Evolutionary conservation across 2,797 vertebrate genomes (phyloP).

Genomic region (Microctenopoma lineatum): DNA sequence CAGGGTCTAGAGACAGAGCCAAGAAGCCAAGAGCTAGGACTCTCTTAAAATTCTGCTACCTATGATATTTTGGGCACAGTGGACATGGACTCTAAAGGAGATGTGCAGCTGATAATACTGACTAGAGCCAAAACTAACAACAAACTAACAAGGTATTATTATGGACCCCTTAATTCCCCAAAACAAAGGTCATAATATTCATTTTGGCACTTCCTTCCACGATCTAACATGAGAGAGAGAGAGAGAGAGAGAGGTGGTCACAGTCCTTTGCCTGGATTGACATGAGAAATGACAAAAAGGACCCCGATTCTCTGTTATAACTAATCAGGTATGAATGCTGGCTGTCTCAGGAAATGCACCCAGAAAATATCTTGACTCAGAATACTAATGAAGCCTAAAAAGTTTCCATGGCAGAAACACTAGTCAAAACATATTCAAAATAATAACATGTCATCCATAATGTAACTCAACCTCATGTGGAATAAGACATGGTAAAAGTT

Average conservation of each 20-base stretch:
- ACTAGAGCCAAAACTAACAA: neutral
- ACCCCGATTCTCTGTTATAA: too few relatives aligned
- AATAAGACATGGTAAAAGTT: slow-evolving; percentile 66
- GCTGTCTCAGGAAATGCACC: too few relatives aligned
- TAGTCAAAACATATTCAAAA: slow-evolving; percentile 37
- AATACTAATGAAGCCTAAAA: slow-evolving; percentile 28
- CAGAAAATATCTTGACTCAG: too few relatives aligned
- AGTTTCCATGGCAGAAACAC: slow-evolving; percentile 27
- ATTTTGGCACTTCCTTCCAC: too few relatives aligned
- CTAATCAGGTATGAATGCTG: too few relatives aligned
- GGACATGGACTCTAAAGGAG: neutral
- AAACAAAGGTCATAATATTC: neutral
- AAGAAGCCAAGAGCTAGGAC: too few relatives aligned
- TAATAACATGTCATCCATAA: slow-evolving; percentile 22
- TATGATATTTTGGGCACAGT: neutral
- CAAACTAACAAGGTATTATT: neutral
- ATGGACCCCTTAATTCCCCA: neutral
- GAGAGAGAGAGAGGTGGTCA: too few relatives aligned
- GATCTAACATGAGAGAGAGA: too few relatives aligned
- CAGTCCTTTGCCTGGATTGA: too few relatives aligned
- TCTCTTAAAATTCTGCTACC: too few relatives aligned
- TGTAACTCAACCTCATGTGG: slow-evolving; percentile 11
- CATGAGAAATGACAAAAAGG: too few relatives aligned
- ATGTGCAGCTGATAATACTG: neutral
- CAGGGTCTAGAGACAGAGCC: too few relatives aligned